These are phyloP conservation scores for Belgica antarctica DNA, from an alignment of 2,888 invertebrate genomes.

Conservation along the genomic window DNA sequence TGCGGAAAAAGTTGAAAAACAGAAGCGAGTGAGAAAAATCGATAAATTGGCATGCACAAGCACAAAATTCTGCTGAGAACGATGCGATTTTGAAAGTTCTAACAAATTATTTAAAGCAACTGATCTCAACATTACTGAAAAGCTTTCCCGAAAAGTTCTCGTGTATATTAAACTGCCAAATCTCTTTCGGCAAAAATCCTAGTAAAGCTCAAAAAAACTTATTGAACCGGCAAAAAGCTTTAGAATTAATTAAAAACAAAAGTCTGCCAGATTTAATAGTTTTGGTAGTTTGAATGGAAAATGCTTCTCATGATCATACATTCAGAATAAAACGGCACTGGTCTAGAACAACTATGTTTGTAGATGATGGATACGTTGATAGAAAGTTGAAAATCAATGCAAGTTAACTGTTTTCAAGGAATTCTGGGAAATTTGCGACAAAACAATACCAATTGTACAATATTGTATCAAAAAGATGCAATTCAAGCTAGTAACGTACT, in stretches of 20 bases:
- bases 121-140: background rate
- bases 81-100: slow-evolving; percentile 4
- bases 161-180: background rate
- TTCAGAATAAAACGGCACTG: no score
- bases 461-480: no score
- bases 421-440: no score
- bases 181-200: no score
- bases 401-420: no score
- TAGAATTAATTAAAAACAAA: slow-evolving; percentile 18
- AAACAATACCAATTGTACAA: no score
- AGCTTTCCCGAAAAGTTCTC: background rate
- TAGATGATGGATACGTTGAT: no score
- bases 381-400: no score
- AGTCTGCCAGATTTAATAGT: background rate
- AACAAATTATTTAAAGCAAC: background rate
- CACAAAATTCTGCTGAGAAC: no score
- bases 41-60: slow-evolving; percentile 8
- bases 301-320: background rate
- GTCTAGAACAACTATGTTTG: no score
- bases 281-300: no score
- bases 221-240: background rate
- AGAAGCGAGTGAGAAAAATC: slow-evolving; percentile 10
- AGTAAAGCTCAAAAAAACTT: background rate
- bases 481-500: no score
- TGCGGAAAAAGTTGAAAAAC: background rate